These are phyloP conservation scores for Silurus glanis DNA, from an alignment of 2,113 vertebrate species.

Conservation along the genomic window DNA sequence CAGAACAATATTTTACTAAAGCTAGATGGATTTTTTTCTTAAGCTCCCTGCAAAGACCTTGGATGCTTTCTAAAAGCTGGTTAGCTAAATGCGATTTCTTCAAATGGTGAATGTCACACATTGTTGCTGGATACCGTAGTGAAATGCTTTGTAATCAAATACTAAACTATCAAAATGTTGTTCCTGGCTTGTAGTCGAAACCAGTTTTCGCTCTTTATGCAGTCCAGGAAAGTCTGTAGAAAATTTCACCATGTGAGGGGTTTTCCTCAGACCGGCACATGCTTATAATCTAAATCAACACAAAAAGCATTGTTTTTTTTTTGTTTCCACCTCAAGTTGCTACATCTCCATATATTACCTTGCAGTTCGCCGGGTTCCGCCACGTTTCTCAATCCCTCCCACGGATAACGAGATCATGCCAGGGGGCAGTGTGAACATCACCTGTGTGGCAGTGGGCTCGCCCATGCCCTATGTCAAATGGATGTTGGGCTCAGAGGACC, in stretches of 20 bases:
- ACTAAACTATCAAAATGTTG: background rate
- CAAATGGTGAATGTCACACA: background rate
- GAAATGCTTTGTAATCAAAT: background rate
- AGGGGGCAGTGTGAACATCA: slow-evolving; percentile 98
- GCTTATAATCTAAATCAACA: background rate
- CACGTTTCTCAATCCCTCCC: slow-evolving; percentile 97
- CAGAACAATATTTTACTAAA: background rate
- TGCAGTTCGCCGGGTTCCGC: slow-evolving; percentile 95
- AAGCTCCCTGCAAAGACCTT: background rate
- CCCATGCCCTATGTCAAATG: slow-evolving; percentile 99
- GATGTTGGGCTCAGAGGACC: slow-evolving; percentile 97
- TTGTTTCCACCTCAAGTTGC: slow-evolving; percentile 16
- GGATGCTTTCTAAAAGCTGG: background rate
- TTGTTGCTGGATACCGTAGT: background rate
- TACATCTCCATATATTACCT: slow-evolving; percentile 74
- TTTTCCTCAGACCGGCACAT: background rate
- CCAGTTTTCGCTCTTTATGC: background rate
- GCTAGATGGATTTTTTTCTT: background rate
- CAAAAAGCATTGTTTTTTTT: background rate
- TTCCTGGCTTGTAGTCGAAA: no score
- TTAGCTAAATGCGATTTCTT: background rate
- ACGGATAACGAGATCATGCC: slow-evolving; percentile 99
- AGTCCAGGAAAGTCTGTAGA: background rate
- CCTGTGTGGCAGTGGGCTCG: slow-evolving; percentile 97
- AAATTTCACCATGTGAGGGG: background rate